phyloP scores from a whole-genome alignment of 2,888 invertebrate genomes.

The Serrognathus titanus region DNA sequence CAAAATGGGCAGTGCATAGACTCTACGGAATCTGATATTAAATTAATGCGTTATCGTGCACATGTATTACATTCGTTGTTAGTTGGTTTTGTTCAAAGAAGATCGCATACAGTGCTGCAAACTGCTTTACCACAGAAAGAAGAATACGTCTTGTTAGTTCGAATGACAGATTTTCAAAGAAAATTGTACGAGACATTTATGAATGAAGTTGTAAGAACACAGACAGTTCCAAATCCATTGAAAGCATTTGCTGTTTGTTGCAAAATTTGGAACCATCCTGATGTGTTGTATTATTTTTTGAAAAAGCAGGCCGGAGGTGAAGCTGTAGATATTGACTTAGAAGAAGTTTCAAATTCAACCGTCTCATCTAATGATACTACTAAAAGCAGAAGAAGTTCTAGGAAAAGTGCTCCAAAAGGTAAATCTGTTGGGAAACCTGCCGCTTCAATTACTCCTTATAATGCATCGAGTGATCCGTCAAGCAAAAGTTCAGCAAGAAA shows the following conservation, averaged over 20 bases:
- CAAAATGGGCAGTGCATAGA: slow-evolving; percentile 98
- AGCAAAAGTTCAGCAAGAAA: slow-evolving; percentile 13
- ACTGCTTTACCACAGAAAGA: slow-evolving; percentile 90
- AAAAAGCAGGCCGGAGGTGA: slow-evolving; percentile 77
- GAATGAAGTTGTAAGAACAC: slow-evolving; percentile 84
- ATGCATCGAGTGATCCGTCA: slow-evolving; percentile 19
- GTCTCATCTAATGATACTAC: slow-evolving; percentile 42
- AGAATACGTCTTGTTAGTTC: slow-evolving; percentile 87
- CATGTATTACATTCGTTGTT: slow-evolving; percentile 93
- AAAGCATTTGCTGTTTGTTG: slow-evolving; percentile 98
- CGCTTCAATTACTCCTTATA: slow-evolving; percentile 54
- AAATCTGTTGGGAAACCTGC: slow-evolving; percentile 51
- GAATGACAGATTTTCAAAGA: slow-evolving; percentile 86
- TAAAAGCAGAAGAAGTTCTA: slow-evolving; percentile 46
- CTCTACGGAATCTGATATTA: slow-evolving; percentile 89
- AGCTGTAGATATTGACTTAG: slow-evolving; percentile 76
- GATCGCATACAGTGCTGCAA: slow-evolving; percentile 90
- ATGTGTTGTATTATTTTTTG: slow-evolving; percentile 83
- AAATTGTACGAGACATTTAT: slow-evolving; percentile 90
- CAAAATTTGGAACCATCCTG: slow-evolving; percentile 97
- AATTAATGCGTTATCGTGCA: slow-evolving; percentile 90
- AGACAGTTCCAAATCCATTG: slow-evolving; percentile 88
- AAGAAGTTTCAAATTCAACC: slow-evolving; percentile 63
- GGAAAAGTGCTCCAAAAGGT: slow-evolving; percentile 43
- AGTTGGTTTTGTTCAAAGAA: slow-evolving; percentile 93